Base-by-base conservation (phyloP, 2,797 vertebrate species). In the Cryptoblepharus egeriae region DNA sequence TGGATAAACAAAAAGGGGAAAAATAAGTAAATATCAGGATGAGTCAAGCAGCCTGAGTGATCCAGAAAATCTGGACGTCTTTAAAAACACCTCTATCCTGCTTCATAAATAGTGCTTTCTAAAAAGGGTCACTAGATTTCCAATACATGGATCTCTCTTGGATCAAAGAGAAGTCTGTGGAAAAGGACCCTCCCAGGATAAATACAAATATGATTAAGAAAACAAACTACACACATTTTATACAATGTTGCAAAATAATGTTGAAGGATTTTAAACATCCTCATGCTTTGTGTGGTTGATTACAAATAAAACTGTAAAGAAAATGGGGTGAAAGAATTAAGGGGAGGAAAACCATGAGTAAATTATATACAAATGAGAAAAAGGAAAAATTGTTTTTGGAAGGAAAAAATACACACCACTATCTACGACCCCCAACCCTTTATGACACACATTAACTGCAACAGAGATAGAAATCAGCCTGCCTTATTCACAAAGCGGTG, bases 1-100 rank as follows among this genome's bases (percentile, higher is more conserved):
- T 92, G 94, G 92, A 95, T 88, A 94, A 95, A 75, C 93, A 93
- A 93, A 95, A 93, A 91, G 88, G 75, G 93, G 90, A 91, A 42
- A 75, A 42, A 10, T 72, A 95, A 90, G 82, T 88, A 93, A 92
- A 94, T 95, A 96, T 91, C 85, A 94, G 91, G 92, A 91, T 90
- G 93, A 87, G 85, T 75, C 90, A 88, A n/a, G 78, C 84, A 88
- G 85, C 82, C 84, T 57, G 75, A 88, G 87, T 82, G 89, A 92
- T 90, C 88, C 86, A 92, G 92, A 90, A 92, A 39, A 18, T 88
- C 81, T 91, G 77, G 57, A 82, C 0, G n/a, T 79, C 61, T 79
- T 84, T 7, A 69, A 71, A 22, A 58, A 24, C 15, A 5, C 6
- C 18, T 79, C 85, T 91, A 80, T 86, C 86, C 84, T 87, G 78